Base-by-base conservation (phyloP, 2,888 invertebrate species). In the Parthenolecanium corni region DNA sequence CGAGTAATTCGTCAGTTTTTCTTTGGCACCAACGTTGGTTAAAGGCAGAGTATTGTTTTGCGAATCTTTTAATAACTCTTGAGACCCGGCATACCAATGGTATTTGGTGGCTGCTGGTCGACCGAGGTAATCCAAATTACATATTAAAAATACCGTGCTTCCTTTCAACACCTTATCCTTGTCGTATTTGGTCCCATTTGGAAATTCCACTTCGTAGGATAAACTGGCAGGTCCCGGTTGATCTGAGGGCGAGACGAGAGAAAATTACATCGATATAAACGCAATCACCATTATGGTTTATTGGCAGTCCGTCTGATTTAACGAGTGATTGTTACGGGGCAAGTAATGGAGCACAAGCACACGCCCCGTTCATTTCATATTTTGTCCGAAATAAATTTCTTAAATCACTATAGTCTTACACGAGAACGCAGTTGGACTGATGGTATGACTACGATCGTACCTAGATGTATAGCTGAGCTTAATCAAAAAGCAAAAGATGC, bases 221-320 rank as follows among this genome's bases (percentile, higher is more conserved):
- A 92, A 75, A 65, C 81, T 80, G 0, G 91, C 88, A n/a, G 85
- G 82, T 0, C 89, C 89, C 0, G 92, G 92, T 24, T 90, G 86
- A 77, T 91, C 87, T 88, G 73, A 2, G 36, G 9, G 5, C 12
- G 36, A 36, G 25, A 16, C 18, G 25, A 12, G n/a, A 24, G 16
- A 6, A 36, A 36, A 25, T 16, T 51, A 51, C 11, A 11, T n/a
- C n/a, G n/a, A n/a, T n/a, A n/a, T n/a, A n/a, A n/a, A n/a, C n/a
- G n/a, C n/a, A n/a, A n/a, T n/a, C n/a, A n/a, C n/a, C n/a, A n/a
- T n/a, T n/a, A n/a, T n/a, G n/a, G n/a, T n/a, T n/a, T n/a, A n/a
- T n/a, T n/a, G n/a, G n/a, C n/a, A n/a, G n/a, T n/a, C n/a, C n/a
- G n/a, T n/a, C n/a, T n/a, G n/a, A n/a, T n/a, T n/a, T n/a, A n/a